These are phyloP conservation scores for Galeopsomyia nigrocyanea DNA, from an alignment of 2,888 invertebrate genomes.

Conservation along the genomic window DNA sequence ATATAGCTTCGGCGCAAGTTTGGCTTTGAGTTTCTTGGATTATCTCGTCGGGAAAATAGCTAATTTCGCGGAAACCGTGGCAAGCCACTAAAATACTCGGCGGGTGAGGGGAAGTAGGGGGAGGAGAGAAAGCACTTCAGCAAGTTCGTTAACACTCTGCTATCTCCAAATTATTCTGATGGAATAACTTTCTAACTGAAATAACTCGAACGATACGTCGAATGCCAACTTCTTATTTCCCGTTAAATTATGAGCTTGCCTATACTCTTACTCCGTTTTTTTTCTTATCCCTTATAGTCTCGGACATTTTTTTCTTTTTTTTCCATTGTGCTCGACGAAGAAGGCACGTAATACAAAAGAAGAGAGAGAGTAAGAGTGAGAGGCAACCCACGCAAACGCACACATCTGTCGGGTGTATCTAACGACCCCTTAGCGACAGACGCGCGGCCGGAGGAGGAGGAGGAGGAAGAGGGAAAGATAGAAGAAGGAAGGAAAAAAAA, in stretches of 20 bases:
- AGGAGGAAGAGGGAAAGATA: background rate
- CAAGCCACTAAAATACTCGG: slow-evolving; percentile 12
- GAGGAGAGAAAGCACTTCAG: too few species aligned
- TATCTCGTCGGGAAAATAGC: background rate
- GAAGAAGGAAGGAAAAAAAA: background rate
- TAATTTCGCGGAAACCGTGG: background rate
- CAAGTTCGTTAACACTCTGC: too few species aligned
- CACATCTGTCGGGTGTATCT: background rate
- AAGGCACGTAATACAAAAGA: too few species aligned
- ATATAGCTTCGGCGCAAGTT: background rate
- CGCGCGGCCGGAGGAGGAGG: background rate
- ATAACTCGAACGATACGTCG: too few species aligned
- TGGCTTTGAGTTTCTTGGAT: background rate
- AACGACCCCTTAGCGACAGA: background rate
- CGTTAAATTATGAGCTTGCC: too few species aligned
- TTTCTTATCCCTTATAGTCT: too few species aligned
- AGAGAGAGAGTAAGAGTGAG: too few species aligned
- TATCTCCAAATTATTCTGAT: background rate
- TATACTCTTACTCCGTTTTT: too few species aligned
- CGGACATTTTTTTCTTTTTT: background rate
- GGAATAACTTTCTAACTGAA: background rate
- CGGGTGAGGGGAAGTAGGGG: background rate
- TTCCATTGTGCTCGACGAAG: too few species aligned
- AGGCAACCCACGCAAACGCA: too few species aligned
- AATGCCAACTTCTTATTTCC: too few species aligned